Evolutionary conservation across 2,113 vertebrate genomes (phyloP).

Genomic region (Zosterops lateralis): DNA sequence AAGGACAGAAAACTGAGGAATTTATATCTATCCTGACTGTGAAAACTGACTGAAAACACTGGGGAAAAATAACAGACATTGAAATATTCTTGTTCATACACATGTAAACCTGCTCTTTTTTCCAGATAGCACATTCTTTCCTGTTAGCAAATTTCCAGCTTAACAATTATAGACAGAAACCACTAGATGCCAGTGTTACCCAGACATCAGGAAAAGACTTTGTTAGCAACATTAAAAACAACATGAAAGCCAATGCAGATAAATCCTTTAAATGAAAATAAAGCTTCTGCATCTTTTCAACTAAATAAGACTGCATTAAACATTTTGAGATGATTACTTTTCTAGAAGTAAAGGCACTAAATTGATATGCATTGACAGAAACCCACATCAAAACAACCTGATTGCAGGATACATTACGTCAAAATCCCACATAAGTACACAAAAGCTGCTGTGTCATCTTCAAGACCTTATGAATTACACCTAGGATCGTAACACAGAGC

Average conservation of each 20-base stretch:
- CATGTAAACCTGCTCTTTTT: not conserved
- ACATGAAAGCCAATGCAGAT: not conserved
- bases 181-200: constrained; percentile 73
- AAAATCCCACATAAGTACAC: not conserved
- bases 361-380: not conserved
- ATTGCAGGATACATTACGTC: not conserved
- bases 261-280: not conserved
- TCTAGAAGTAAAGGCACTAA: not conserved
- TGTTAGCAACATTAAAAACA: not conserved
- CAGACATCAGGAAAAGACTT: not conserved
- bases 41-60: not conserved
- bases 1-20: not conserved
- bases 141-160: not conserved
- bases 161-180: not conserved
- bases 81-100: not conserved
- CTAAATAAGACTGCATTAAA: not conserved
- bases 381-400: not conserved
- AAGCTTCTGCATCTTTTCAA: not conserved
- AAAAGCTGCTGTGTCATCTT: not conserved
- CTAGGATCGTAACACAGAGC: not conserved
- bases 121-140: not conserved
- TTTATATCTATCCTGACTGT: not conserved
- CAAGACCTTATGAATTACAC: not conserved
- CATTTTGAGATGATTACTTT: not conserved
- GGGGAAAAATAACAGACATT: not conserved